A percentile compares a stretch with the other conserved stretches of the same genome.
These are phyloP conservation scores for Lophotriccus pileatus DNA, from an alignment of 2,797 vertebrate genomes.

Conservation along the genomic window DNA sequence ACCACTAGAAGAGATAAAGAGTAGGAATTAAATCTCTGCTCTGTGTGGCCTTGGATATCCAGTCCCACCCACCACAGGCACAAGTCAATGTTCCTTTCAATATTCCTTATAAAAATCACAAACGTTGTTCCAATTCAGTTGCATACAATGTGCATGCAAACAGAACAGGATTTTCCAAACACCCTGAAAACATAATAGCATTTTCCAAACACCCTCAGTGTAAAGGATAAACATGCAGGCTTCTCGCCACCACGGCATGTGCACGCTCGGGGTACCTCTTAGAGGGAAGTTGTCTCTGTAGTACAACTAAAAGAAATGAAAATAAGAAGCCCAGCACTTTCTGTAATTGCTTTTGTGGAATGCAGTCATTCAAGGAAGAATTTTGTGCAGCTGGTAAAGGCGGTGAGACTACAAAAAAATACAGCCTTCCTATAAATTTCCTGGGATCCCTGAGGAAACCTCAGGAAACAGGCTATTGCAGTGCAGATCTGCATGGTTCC, in stretches of 20 bases:
- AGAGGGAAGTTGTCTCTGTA: not conserved
- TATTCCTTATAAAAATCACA: not conserved
- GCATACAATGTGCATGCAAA: not conserved
- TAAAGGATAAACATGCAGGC: not conserved
- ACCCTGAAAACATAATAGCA: not conserved
- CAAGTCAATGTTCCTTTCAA: not conserved
- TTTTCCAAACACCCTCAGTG: not conserved
- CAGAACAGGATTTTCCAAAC: not conserved
- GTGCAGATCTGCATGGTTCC: not conserved
- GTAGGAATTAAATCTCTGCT: not conserved
- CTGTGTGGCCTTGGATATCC: not conserved
- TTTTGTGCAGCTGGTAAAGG: constrained; percentile 16
- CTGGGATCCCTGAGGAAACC: constrained; percentile 15
- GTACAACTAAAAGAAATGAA: not conserved
- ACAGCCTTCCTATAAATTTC: constrained; percentile 24
- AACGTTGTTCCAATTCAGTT: not conserved
- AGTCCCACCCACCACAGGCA: not conserved
- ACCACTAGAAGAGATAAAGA: not conserved
- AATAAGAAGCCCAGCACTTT: not conserved
- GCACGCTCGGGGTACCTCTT: not conserved
- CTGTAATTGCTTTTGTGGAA: not conserved
- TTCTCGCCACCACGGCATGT: not conserved
- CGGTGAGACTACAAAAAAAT: not conserved
- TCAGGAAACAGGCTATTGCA: constrained; percentile 39
- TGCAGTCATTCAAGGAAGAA: not conserved